A percentile compares a stretch with the other conserved stretches of the same genome.
Evolutionary conservation across 1,140 invertebrate genomes (phyloP).

Genomic region (Drosophila littoralis): DNA sequence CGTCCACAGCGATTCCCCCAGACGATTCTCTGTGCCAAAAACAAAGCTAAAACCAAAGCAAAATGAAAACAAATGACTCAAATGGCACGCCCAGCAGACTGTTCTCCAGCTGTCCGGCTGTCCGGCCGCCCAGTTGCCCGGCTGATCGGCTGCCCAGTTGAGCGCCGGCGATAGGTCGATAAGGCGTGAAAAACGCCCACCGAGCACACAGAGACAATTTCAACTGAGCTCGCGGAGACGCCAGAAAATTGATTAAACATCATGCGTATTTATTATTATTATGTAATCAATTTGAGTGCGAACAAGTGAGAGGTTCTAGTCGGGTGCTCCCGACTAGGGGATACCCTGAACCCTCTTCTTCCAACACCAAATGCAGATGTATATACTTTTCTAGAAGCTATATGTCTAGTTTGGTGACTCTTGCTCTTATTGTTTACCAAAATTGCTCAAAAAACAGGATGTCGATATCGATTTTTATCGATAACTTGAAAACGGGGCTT

Average conservation of each 20-base stretch:
- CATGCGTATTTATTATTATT: conserved; percentile 36
- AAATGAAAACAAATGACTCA: conserved; percentile 22
- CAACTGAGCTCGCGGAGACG: neutral
- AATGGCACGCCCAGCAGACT: conserved; percentile 28
- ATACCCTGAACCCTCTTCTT: no score
- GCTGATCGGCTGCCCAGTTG: conserved; percentile 10
- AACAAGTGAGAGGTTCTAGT: no score
- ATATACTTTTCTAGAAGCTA: no score
- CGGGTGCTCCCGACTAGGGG: no score
- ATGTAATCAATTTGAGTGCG: conserved; percentile 4
- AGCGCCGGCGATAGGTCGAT: conserved; percentile 19
- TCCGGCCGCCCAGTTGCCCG: neutral
- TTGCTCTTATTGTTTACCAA: no score
- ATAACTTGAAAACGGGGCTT: no score
- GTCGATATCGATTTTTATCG: no score
- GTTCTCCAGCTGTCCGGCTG: neutral
- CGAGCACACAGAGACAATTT: neutral
- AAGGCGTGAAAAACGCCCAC: conserved; percentile 42
- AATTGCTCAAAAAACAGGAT: no score
- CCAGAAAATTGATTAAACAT: conserved; percentile 27
- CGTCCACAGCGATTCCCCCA: conserved; percentile 21
- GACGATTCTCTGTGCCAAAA: conserved; percentile 23
- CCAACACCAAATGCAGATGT: no score
- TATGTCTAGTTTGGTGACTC: no score
- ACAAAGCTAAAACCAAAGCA: conserved; percentile 5